Evolutionary conservation across 2,888 invertebrate genomes (phyloP), one percentile per base, ranked within the genome.

Genomic region (Agrilus mali): DNA sequence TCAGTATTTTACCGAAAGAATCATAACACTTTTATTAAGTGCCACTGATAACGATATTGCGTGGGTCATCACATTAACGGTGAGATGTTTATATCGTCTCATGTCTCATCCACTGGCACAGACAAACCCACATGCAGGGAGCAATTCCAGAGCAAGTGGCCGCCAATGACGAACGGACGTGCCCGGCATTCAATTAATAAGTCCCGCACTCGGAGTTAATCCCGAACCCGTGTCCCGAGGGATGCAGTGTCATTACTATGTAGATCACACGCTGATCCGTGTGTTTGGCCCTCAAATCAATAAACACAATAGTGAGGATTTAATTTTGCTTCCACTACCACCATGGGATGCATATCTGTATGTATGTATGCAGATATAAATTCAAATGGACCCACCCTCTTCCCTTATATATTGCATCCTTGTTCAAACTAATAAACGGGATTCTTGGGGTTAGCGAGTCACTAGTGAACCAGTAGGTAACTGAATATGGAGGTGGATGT

Each of bases 221-320:
- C 65, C 64, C 45, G 61, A 59, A 61, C 64, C 60, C 59, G 63
- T 63, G 62, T 63, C 62, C 60, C 60, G 52, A 52, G 60, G 61
- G 63, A 60, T 57, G 56, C 55, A 57, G 60, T 61, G 62, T 66
- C 65, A 65, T 67, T 67, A 67, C 66, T 66, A 67, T 67, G 66
- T 66, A 67, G 65, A 67, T 67, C 67, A 66, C 64, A 65, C 61
- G 61, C 61, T 64, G 65, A 66, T 65, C 65, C 65, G 64, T 63
- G 61, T 63, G 62, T 60, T 58, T 53, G 57, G 53, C 56, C 59
- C 60, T 60, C 60, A 58, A 60, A 63, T 64, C 64, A 60, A 63
- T 64, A 63, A 55, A 55, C 50, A 49, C 44, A 48, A 45, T 48
- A 53, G 51, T 50, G 47, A 44, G 47, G 48, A 47, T 48, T 52